Percentiles rank a stretch among this genome's conserved stretches.
Conservation (phyloP, 2,797 vertebrate species). For the Urophycis tenuis region DNA sequence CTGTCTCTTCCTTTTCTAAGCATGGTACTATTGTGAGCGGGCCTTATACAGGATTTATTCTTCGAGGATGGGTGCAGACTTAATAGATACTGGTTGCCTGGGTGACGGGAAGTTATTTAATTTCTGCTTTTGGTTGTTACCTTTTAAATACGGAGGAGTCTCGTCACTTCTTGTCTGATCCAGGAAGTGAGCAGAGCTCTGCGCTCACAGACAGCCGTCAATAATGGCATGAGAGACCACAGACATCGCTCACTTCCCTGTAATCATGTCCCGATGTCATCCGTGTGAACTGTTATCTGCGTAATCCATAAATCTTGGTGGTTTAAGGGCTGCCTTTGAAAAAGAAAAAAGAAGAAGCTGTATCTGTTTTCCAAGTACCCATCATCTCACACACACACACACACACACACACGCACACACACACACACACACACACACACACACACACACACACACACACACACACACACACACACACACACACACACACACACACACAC, state of each 20-base stretch:
- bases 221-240: background rate
- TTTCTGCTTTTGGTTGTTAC: background rate
- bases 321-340: slow-evolving; percentile 2
- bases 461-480: too few species aligned
- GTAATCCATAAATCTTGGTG: slow-evolving; percentile 31
- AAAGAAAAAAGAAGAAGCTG: too few species aligned
- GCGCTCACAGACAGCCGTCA: slow-evolving; percentile 11
- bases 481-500: too few species aligned
- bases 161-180: background rate
- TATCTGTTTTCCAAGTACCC: too few species aligned
- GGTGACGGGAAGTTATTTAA: background rate
- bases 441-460: too few species aligned
- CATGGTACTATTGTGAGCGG: background rate
- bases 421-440: too few species aligned
- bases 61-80: background rate
- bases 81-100: background rate
- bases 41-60: background rate
- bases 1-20: background rate
- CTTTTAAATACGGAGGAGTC: background rate
- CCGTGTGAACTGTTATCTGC: slow-evolving; percentile 28
- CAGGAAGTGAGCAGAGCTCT: slow-evolving; percentile 13
- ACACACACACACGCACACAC: too few species aligned
- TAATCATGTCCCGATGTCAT: slow-evolving; percentile 53
- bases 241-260: too few species aligned
- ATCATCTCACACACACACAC: too few species aligned